Evolutionary conservation across 1,140 invertebrate genomes (phyloP).

Genomic region (Coenobita brevimanus): DNA sequence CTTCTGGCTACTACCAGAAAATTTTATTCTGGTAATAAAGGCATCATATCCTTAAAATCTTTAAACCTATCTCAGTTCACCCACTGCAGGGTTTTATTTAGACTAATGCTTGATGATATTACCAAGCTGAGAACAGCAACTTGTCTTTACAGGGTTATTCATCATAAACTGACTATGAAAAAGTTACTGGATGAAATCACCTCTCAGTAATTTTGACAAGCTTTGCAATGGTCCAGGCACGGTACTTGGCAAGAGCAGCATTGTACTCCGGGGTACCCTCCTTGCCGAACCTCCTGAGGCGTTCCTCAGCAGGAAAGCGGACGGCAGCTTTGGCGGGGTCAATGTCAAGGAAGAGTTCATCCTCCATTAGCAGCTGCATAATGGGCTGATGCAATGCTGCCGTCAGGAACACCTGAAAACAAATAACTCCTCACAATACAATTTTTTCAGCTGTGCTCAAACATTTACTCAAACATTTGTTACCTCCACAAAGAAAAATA

Average conservation of each 20-base stretch:
- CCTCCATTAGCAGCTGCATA: constrained; percentile 92
- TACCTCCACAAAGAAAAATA: background rate
- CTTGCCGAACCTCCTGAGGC: constrained; percentile 85
- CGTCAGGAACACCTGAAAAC: constrained; percentile 90
- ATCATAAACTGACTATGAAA: too few relatives aligned
- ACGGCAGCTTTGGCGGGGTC: constrained; percentile 90
- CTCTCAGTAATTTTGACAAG: constrained; percentile 85
- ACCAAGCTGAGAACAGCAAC: too few relatives aligned
- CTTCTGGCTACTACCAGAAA: too few relatives aligned
- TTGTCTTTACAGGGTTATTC: too few relatives aligned
- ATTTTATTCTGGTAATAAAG: too few relatives aligned
- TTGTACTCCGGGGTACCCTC: constrained; percentile 82
- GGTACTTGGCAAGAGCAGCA: constrained; percentile 83
- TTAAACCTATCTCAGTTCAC: too few relatives aligned
- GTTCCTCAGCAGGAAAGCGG: constrained; percentile 81
- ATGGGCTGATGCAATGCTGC: constrained; percentile 93
- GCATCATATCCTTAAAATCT: too few relatives aligned
- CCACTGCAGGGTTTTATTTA: too few relatives aligned
- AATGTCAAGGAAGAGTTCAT: constrained; percentile 93
- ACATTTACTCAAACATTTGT: too few relatives aligned
- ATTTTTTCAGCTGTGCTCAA: too few relatives aligned
- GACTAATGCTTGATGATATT: too few relatives aligned
- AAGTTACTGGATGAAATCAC: constrained; percentile 80
- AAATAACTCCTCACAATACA: too few relatives aligned
- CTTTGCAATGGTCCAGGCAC: constrained; percentile 85